phyloP scores from a whole-genome alignment of 2,888 invertebrate genomes.

The Dioctria rufipes region DNA sequence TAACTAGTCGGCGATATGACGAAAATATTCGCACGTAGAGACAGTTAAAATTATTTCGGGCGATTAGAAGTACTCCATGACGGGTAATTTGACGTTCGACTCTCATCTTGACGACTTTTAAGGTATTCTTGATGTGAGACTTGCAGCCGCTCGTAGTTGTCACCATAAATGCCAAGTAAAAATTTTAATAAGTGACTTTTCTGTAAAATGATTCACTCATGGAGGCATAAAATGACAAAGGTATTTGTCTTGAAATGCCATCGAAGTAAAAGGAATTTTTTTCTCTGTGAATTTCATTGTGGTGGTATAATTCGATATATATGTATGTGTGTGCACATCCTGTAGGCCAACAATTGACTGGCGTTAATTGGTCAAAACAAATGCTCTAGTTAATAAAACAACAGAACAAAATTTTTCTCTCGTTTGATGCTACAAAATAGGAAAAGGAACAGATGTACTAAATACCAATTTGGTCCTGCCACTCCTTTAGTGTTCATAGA shows the following conservation, averaged over 20 bases:
- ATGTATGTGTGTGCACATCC: too few species aligned
- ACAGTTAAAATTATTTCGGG: conserved; percentile 54
- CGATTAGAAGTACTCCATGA: conserved; percentile 48
- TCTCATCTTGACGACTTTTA: background rate
- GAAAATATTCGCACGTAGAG: conserved; percentile 47
- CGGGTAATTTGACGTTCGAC: conserved; percentile 14
- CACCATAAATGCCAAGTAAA: conserved; percentile 6
- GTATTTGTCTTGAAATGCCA: background rate
- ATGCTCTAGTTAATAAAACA: background rate
- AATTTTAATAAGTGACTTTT: conserved; percentile 13
- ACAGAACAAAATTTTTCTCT: background rate
- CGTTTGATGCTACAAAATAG: background rate
- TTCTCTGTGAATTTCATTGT: background rate
- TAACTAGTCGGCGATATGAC: conserved; percentile 38
- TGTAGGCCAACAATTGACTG: background rate
- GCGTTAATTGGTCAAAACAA: background rate
- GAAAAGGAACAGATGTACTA: conserved; percentile 32
- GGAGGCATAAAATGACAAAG: background rate
- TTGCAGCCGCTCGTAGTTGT: conserved; percentile 38
- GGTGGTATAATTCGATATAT: too few species aligned
- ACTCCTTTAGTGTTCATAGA: conserved; percentile 5
- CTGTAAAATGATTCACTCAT: conserved; percentile 5
- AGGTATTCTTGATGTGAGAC: conserved; percentile 10
- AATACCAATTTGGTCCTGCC: background rate
- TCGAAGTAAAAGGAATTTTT: background rate